Evolutionary conservation across 2,888 invertebrate genomes (phyloP), one percentile per base, ranked within the genome.

Genomic region (Dryobota labecula): DNA sequence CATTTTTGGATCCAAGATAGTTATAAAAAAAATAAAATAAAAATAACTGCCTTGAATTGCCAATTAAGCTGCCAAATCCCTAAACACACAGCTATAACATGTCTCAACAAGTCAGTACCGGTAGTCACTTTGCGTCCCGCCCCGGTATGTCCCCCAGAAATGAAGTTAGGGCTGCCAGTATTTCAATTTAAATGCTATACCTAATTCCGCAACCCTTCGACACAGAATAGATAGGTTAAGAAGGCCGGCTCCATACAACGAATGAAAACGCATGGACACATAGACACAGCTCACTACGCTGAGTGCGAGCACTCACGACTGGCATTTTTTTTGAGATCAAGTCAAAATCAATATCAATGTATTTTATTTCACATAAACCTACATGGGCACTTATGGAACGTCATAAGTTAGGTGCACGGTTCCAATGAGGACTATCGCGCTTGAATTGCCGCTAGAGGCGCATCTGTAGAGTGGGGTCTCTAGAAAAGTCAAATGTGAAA

Each of bases 161-260:
- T 93, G 90, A 91, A 92, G 91, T 94, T 94, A 94, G 88, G 90
- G 84, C 87, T 88, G 89, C 84, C 92, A 92, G 92, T 92, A 94
- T 94, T 94, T 92, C 94, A 92, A 94, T 94, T 94, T 94, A 93
- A 93, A 92, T 90, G 92, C 92, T 92, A 93, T 92, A 92, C 89
- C 94, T 93, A 94, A 94, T 94, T 91, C 87, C 81, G 83, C 84
- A 89, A 88, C 91, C 91, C 86, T 80, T 51, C 64, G 72, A 83
- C 89, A 91, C 84, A 24, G 5, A 18, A 47, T 30, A 51, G 9
- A 18, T 13, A 57, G 2, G 1, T 8, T 24, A 30, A 77, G 43
- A 76, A 77, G 36, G 24, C 8, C 2, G 0, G 9, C 13, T 33
- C 6, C 20, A 41, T n/a, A 18, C 0, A 38, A 47, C 2, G 2